phyloP scores from a whole-genome alignment of 92 coral and sea anemone genomes.

The Metridium senile region DNA sequence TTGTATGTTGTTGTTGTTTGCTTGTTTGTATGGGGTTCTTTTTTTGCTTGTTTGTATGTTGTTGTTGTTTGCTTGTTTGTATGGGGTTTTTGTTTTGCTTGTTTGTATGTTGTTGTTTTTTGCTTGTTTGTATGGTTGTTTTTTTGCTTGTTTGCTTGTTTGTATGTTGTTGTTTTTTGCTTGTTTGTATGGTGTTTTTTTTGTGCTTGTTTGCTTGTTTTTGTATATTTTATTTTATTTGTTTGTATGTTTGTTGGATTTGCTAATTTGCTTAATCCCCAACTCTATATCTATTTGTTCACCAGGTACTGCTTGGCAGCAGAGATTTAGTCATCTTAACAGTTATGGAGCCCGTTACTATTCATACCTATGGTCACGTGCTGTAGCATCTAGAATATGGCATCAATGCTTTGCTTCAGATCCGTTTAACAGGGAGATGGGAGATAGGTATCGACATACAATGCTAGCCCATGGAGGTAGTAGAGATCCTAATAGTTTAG shows the following conservation, averaged over 20 bases:
- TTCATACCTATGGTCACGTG: conserved; percentile 96
- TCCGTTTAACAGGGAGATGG: conserved; percentile 89
- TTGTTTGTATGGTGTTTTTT: no score
- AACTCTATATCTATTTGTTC: not conserved
- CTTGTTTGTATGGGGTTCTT: no score
- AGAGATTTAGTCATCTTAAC: conserved; percentile 93
- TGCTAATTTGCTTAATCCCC: not conserved
- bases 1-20: no score
- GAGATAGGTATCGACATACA: conserved; percentile 86
- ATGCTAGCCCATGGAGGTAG: conserved; percentile 96
- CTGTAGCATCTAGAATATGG: conserved; percentile 97
- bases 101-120: no score
- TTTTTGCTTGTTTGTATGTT: no score
- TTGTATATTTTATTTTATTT: no score
- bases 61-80: no score
- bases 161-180: no score
- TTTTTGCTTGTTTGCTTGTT: no score
- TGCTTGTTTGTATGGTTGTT: no score
- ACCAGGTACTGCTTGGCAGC: conserved; percentile 98
- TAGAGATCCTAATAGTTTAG: conserved; percentile 77
- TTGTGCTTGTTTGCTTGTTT: no score
- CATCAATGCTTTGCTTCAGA: conserved; percentile 90
- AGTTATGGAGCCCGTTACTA: conserved; percentile 98
- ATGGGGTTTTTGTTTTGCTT: no score
- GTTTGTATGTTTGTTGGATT: not conserved